Conservation (phyloP, 2,797 vertebrate genomes). For the Eutrigla gurnardus region DNA sequence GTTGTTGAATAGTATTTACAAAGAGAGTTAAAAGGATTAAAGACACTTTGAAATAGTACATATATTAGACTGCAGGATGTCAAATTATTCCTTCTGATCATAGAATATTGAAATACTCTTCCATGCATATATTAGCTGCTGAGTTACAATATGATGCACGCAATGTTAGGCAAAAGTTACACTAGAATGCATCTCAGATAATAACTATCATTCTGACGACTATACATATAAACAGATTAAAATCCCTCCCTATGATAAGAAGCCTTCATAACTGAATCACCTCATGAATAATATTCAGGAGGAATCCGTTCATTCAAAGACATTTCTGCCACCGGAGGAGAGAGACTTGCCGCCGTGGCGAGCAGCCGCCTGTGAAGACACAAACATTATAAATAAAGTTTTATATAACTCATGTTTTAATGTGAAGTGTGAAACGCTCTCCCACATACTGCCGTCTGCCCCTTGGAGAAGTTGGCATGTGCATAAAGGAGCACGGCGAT, state of each 20-base stretch:
- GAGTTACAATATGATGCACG: constrained; percentile 8
- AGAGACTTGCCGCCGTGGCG: constrained; percentile 87
- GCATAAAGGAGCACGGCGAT: constrained; percentile 97
- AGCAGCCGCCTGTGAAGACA: constrained; percentile 84
- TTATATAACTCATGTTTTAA: background rate
- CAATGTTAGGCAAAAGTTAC: background rate
- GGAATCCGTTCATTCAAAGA: constrained; percentile 80
- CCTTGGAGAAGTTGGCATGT: constrained; percentile 93
- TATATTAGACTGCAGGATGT: background rate
- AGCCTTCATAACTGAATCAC: constrained; percentile 1
- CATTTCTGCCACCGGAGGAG: constrained; percentile 84
- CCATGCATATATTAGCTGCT: constrained; percentile 17
- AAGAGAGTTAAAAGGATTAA: background rate
- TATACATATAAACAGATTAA: background rate
- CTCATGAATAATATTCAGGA: constrained; percentile 10
- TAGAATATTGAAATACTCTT: constrained; percentile 6
- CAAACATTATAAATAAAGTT: background rate
- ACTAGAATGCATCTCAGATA: background rate
- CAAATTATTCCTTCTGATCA: background rate
- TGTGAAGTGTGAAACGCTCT: constrained; percentile 1
- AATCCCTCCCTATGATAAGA: background rate
- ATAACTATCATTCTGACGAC: background rate
- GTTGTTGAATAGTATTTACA: constrained; percentile 4
- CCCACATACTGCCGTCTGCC: constrained; percentile 86
- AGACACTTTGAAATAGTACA: background rate